Evolutionary conservation across 1,140 invertebrate species (phyloP), one percentile per base, ranked within the genome.

Genomic region (Drosophila littoralis): DNA sequence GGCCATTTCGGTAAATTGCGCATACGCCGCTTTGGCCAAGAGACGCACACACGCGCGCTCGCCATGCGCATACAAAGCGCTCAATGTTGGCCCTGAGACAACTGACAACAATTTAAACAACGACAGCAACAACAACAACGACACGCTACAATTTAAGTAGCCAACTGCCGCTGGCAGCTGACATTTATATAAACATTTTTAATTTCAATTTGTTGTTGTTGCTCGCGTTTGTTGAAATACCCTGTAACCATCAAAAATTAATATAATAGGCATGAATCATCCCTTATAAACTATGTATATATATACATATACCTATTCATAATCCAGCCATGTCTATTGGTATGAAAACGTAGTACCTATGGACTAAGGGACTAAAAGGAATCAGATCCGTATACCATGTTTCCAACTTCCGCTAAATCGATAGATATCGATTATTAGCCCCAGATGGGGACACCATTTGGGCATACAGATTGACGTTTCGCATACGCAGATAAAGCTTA

Each of bases 1-100:
- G 28, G 42, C 65, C 65, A 57, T 55, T 61, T 74, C 10, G 35
- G 57, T 42, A 32, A 86, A 86, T 86, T 81, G 75, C 79, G 74
- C 54, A 85, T 85, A 85, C 50, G 60, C 46, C 77, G 48, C 76
- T 42, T 65, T 48, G 54, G 52, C 38, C 79, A 48, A 43, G 15
- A 17, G 15, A 22, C 5, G 51, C 48, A 45, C 28, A 28, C 22
- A n/a, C 50, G 48, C n/a, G 7, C 17, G 45, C 9, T 46, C 52
- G 51, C 70, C 42, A 12, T 65, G 45, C 68, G 83, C 84, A 88
- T 89, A 90, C 84, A 80, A 88, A 77, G 64, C 72, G 58, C 15
- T 51, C 32, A 67, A 79, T 72, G 48, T 33, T 75, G 83, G 77
- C 84, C 83, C 66, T 83, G 83, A 79, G 66, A 70, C 17, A 64